Evolutionary conservation across 2,113 vertebrate genomes (phyloP).

Genomic region (Struthio camelus): DNA sequence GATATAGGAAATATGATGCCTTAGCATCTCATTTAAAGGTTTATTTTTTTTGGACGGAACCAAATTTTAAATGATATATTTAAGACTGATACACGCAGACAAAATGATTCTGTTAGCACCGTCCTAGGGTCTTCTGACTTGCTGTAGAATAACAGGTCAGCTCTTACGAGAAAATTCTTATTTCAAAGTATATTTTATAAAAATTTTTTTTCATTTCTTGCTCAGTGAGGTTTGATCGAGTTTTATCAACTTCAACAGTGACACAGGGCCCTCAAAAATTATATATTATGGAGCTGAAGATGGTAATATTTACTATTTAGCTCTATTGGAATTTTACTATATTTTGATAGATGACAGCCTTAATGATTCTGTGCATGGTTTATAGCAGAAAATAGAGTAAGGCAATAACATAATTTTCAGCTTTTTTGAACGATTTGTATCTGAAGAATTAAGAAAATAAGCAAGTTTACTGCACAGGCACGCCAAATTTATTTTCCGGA

Average conservation of each 20-base stretch:
- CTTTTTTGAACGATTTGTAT: background rate
- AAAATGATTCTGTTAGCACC: background rate
- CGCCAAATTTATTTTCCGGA: conserved; percentile 60
- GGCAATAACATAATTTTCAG: conserved; percentile 7
- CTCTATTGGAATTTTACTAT: conserved; percentile 15
- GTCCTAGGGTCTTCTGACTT: background rate
- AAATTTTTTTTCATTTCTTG: background rate
- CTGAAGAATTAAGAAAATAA: conserved; percentile 48
- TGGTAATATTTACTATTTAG: conserved; percentile 23
- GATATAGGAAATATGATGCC: background rate
- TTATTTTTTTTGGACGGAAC: background rate
- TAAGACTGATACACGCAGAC: background rate
- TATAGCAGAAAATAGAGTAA: conserved; percentile 15
- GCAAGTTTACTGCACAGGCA: conserved; percentile 38
- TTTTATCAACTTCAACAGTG: conserved; percentile 33
- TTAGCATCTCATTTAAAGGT: background rate
- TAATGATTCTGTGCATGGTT: conserved; percentile 34
- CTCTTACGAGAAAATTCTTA: background rate
- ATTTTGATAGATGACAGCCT: conserved; percentile 52
- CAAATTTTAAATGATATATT: background rate
- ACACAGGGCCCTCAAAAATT: conserved; percentile 3
- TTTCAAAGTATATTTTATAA: background rate
- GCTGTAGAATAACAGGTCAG: conserved; percentile 4
- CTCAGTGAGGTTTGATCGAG: background rate
- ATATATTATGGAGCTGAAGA: conserved; percentile 11